A percentile compares a stretch with the other conserved stretches of the same genome.
These are phyloP conservation scores for Monarcha castaneiventris DNA, from an alignment of 2,113 vertebrate genomes.

Conservation along the genomic window DNA sequence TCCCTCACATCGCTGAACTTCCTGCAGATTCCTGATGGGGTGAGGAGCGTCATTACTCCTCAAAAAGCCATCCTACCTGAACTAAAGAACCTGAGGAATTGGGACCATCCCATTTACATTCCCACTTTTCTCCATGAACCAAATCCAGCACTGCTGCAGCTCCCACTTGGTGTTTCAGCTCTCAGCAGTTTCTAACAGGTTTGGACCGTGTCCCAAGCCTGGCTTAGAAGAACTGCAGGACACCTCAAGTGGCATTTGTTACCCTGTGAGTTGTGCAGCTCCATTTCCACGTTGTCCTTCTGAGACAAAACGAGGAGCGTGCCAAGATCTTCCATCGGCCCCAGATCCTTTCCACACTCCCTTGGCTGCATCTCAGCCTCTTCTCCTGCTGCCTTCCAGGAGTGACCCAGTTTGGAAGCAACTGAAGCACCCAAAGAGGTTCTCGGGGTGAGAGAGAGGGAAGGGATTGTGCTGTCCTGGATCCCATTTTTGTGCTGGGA, in stretches of 20 bases:
- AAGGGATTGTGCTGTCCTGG: not conserved
- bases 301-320: accelerated
- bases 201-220: not conserved
- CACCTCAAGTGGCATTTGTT: not conserved
- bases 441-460: not conserved
- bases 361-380: not conserved
- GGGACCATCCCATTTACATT: not conserved
- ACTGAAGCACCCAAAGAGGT: too few relatives aligned
- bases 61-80: accelerated
- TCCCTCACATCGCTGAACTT: not conserved
- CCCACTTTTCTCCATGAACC: not conserved
- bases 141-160: not conserved
- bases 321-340: not conserved
- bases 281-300: not conserved
- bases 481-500: not conserved
- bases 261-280: not conserved
- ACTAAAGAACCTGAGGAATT: not conserved
- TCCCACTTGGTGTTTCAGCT: not conserved
- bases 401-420: not conserved
- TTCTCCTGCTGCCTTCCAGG: accelerated
- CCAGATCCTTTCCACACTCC: not conserved
- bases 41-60: not conserved
- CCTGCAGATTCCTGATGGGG: accelerated
- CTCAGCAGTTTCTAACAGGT: not conserved
- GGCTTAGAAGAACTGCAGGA: not conserved